Base-by-base conservation (phyloP, 2,888 invertebrate species). In the Drosophila antonietae region DNA sequence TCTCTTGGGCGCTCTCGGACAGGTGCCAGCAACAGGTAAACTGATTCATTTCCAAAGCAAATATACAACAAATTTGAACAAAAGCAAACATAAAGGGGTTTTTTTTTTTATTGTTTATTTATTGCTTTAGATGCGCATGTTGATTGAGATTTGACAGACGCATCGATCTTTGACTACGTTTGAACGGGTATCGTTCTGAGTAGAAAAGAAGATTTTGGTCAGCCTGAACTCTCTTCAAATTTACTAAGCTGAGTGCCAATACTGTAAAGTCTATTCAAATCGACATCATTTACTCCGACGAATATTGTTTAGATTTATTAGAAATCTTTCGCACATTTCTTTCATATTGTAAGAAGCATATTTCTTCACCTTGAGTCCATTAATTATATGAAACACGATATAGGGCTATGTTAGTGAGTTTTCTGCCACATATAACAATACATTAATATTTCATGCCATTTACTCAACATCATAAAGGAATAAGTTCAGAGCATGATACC, bases 21-120 rank as follows among this genome's bases (percentile, higher is more conserved):
- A 78, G 77, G 78, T 78, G 78, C 70, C 60, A 59, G 66, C 51
- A 58, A 37, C 39, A 70, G 78, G 46, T 71, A 56, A 73, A 73
- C 74, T 77, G 74, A 78, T 51, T 77, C 69, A 78, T 49, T 59
- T 63, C 51, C 57, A 66, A 77, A 41, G 23, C 52, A 57, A 71
- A 76, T 63, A 57, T 52, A 58, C 20, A 70, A 57, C 51, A 62
- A 49, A 41, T 52, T 64, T 58, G 43, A 56, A 37, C 55, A 51
- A 75, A 65, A 70, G 14, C 65, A 70, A 58, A 75, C 75, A 61
- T 9, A 31, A 28, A 18, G 1, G 1, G 8, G 0, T 18, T 18
- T 28, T 28, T 53, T 12, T 14, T n/a, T 23, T 10, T 10, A 18
- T n/a, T 75, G 74, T 58, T 61, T 75, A 70, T 70, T 70, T 75